These are phyloP conservation scores for Coelinius sp. DNA, from an alignment of 2,888 invertebrate genomes.

Conservation along the genomic window DNA sequence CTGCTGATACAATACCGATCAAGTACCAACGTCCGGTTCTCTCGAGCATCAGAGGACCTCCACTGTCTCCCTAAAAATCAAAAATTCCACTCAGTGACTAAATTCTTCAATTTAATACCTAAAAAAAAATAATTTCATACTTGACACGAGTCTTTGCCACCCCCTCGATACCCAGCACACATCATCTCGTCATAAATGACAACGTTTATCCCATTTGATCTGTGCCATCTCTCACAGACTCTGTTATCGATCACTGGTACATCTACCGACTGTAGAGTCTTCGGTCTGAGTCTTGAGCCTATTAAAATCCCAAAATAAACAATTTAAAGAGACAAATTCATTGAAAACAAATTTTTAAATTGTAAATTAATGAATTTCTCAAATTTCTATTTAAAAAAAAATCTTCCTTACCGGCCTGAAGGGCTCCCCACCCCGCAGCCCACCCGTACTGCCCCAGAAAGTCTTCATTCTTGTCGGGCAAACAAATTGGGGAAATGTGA, in stretches of 20 bases:
- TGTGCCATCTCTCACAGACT: conserved; percentile 80
- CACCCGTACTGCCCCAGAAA: conserved; percentile 93
- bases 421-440: conserved; percentile 94
- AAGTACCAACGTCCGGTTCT: conserved; percentile 90
- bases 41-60: conserved; percentile 92
- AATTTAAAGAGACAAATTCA: too few species aligned
- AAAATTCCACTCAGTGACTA: background rate
- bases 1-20: conserved; percentile 93
- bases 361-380: too few species aligned
- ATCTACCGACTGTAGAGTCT: conserved; percentile 91
- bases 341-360: too few species aligned
- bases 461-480: conserved; percentile 91
- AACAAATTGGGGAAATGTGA: conserved; percentile 91
- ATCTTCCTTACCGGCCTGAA: conserved; percentile 74
- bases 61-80: conserved; percentile 81
- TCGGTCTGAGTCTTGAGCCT: conserved; percentile 88
- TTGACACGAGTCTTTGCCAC: conserved; percentile 86
- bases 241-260: conserved; percentile 94
- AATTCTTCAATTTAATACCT: too few species aligned
- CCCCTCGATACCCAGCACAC: conserved; percentile 92
- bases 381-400: background rate
- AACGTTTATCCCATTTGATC: conserved; percentile 85
- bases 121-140: conserved; percentile 61
- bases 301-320: background rate
- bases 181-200: conserved; percentile 96